These are phyloP conservation scores for Desmophyllum pertusum DNA, from an alignment of 92 coral and sea anemone genomes.

Conservation along the genomic window DNA sequence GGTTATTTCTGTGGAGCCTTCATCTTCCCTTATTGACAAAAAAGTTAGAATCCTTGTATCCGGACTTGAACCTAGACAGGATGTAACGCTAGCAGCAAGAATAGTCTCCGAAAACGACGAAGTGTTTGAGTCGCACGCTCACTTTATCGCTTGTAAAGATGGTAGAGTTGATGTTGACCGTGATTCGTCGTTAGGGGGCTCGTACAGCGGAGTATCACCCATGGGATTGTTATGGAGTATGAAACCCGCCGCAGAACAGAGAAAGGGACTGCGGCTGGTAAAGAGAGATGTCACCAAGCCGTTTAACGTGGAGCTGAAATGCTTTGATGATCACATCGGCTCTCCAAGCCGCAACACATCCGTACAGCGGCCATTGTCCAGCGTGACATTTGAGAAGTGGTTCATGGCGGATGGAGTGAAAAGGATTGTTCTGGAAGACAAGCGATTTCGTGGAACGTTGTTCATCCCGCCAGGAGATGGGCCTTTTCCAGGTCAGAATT, in stretches of 20 bases:
- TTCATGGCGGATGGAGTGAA: constrained; percentile 22
- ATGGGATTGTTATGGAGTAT: constrained; percentile 68
- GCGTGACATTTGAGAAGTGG: no score
- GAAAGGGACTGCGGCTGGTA: constrained; percentile 47
- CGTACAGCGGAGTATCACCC: constrained; percentile 55
- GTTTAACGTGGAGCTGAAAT: constrained; percentile 32
- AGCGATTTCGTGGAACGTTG: constrained; percentile 6
- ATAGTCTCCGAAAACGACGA: constrained; percentile 47
- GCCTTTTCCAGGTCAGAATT: constrained; percentile 29
- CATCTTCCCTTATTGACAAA: constrained; percentile 43
- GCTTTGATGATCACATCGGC: constrained; percentile 18
- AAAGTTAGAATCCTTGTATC: constrained; percentile 35
- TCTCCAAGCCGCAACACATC: not conserved
- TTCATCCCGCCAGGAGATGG: no score
- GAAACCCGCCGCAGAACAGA: constrained; percentile 59
- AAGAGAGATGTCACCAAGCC: constrained; percentile 59
- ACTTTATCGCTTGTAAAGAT: no score
- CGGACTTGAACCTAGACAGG: constrained; percentile 37
- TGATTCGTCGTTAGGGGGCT: constrained; percentile 57
- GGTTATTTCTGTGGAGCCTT: constrained; percentile 23
- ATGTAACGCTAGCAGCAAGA: constrained; percentile 42
- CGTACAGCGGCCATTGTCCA: not conserved
- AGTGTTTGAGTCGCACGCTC: no score
- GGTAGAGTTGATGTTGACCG: constrained; percentile 17
- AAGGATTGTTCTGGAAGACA: constrained; percentile 15